Evolutionary conservation across 2,113 vertebrate species (phyloP), one percentile per base, ranked within the genome.

Genomic region (Rhinoderma darwinii): DNA sequence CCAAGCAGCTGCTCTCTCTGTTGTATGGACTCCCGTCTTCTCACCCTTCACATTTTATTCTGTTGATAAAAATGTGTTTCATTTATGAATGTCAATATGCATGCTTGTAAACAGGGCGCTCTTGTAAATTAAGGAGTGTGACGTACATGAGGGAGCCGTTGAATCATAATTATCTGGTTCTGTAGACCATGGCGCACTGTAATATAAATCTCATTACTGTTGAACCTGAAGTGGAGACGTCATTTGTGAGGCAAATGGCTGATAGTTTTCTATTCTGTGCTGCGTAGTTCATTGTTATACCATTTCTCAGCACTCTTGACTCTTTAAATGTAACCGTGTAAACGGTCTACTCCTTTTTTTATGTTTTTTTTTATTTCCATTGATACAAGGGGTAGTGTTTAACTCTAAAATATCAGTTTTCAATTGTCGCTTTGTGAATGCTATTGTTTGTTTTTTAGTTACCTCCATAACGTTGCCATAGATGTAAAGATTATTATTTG

Each of bases 141-240:
- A 83, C 43, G 63, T 51, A 32, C n/a, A 72, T 20, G 43, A 10
- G 63, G 81, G 81, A 68, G 63, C 50, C 82, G 39, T n/a, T 72
- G 82, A 56, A 72, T 83, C 82, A 50, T 83, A 51, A 84, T 74
- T 84, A 75, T 15, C 30, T 39, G 50, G 15, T 37, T 8, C 47
- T n/a, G 27, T 61, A 39, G 70, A 84, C 20, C 70, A 59, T 30
- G 35, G 12, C 50, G 25, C 72, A 73, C 32, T 84, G 70, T 75
- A 84, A 74, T 73, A 59, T 30, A 84, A 74, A 59, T 84, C 83
- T 84, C 72, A 84, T 84, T 86, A 54, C 43, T 7, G 8, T 51
- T 44, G 50, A 75, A 43, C 32, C 20, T 50, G 25, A 66, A 84
- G 66, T 41, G 47, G 68, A 83, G 63, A 75, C 9, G 51, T 61